A percentile compares a stretch with the other conserved stretches of the same genome.
These are phyloP conservation scores for Mechanitis messenoides DNA, from an alignment of 2,888 invertebrate genomes.

Conservation along the genomic window DNA sequence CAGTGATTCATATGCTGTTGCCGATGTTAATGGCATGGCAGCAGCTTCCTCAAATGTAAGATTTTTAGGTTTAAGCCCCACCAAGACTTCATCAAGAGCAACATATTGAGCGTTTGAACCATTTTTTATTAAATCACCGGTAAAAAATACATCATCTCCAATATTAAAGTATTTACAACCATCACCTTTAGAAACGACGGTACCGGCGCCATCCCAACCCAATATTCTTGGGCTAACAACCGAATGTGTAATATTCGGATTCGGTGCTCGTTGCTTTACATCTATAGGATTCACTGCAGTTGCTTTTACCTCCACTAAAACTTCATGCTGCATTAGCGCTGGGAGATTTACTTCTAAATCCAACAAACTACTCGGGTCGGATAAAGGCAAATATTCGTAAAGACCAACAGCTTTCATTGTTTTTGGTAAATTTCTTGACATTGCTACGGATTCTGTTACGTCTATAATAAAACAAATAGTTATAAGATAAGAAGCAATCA, in stretches of 20 bases:
- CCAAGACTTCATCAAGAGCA: slow-evolving; percentile 51
- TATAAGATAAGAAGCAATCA: background rate
- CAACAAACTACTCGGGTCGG: slow-evolving; percentile 52
- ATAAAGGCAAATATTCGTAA: slow-evolving; percentile 62
- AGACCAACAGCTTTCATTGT: slow-evolving; percentile 65
- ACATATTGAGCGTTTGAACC: slow-evolving; percentile 63
- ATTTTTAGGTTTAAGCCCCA: slow-evolving; percentile 55
- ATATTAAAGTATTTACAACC: slow-evolving; percentile 44
- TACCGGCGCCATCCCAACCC: slow-evolving; percentile 65
- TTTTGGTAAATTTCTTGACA: slow-evolving; percentile 46
- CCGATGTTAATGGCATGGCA: slow-evolving; percentile 59
- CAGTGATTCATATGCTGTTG: slow-evolving; percentile 59
- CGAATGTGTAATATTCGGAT: slow-evolving; percentile 36
- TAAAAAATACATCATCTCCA: slow-evolving; percentile 65
- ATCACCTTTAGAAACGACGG: slow-evolving; percentile 53
- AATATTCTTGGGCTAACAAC: slow-evolving; percentile 52
- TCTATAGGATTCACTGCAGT: slow-evolving; percentile 63
- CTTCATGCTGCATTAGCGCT: slow-evolving; percentile 43
- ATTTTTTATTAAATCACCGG: slow-evolving; percentile 51
- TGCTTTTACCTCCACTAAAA: slow-evolving; percentile 64
- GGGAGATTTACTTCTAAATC: slow-evolving; percentile 59
- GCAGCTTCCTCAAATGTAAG: slow-evolving; percentile 64
- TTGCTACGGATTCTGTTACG: slow-evolving; percentile 12
- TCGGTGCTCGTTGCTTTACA: slow-evolving; percentile 58
- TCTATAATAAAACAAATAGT: slow-evolving; percentile 3